These are phyloP conservation scores for Solea solea DNA, from an alignment of 2,113 vertebrate species.

Conservation along the genomic window DNA sequence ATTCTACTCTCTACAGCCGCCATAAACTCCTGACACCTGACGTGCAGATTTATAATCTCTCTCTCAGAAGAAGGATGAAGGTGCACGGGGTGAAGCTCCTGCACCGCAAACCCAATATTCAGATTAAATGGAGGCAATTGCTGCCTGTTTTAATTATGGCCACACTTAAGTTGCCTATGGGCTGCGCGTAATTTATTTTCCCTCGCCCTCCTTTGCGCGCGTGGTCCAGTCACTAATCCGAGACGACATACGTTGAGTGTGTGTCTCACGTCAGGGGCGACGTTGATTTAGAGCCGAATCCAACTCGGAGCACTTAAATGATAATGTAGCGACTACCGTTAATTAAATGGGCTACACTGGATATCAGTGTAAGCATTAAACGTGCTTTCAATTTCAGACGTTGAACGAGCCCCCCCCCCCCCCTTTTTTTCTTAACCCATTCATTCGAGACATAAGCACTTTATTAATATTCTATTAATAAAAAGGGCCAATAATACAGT, in stretches of 20 bases:
- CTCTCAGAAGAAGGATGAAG: slow-evolving; percentile 16
- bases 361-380: slow-evolving; percentile 62
- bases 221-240: slow-evolving; percentile 62
- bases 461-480: slow-evolving; percentile 66
- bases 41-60: slow-evolving; percentile 29
- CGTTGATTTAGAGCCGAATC: slow-evolving; percentile 73
- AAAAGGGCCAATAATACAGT: slow-evolving; percentile 33
- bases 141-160: slow-evolving; percentile 73
- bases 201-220: slow-evolving; percentile 7
- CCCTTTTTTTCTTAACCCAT: slow-evolving; percentile 31
- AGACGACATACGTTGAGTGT: slow-evolving; percentile 65
- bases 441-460: slow-evolving; percentile 44
- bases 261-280: slow-evolving; percentile 58
- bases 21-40: slow-evolving; percentile 40
- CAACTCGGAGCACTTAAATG: slow-evolving; percentile 68
- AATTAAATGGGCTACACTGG: slow-evolving; percentile 71
- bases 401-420: slow-evolving; percentile 11
- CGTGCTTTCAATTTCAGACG: slow-evolving; percentile 57
- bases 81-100: not conserved
- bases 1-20: slow-evolving; percentile 3
- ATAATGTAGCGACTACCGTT: slow-evolving; percentile 65
- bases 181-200: slow-evolving; percentile 64
- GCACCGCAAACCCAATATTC: slow-evolving; percentile 41
- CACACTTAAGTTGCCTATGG: slow-evolving; percentile 67
- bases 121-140: slow-evolving; percentile 69